A percentile compares a stretch with the other conserved stretches of the same genome.
phyloP scores from a whole-genome alignment of 2,888 invertebrate genomes.

The Heliconius sara region DNA sequence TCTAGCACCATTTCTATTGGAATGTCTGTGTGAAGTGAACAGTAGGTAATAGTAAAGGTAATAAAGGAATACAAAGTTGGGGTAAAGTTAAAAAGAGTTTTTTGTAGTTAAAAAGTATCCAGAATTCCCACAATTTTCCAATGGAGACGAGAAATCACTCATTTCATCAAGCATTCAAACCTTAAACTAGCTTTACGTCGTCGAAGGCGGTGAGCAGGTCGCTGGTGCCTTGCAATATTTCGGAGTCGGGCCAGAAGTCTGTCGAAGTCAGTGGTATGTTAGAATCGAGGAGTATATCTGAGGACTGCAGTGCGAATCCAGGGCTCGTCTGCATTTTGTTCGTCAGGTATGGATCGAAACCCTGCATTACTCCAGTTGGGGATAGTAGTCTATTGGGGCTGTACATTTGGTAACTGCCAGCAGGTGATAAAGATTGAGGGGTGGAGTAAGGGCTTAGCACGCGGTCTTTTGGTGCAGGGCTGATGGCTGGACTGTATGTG shows the following conservation, averaged over 20 bases:
- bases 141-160: slow-evolving; percentile 49
- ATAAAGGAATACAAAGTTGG: slow-evolving; percentile 38
- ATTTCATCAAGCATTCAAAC: slow-evolving; percentile 33
- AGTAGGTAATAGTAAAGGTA: slow-evolving; percentile 42
- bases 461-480: slow-evolving; percentile 69
- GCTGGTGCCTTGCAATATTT: slow-evolving; percentile 68
- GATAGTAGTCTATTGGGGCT: slow-evolving; percentile 67
- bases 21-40: slow-evolving; percentile 60
- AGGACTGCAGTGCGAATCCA: slow-evolving; percentile 59
- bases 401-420: slow-evolving; percentile 66
- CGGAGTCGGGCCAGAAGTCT: slow-evolving; percentile 73
- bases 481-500: slow-evolving; percentile 70
- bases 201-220: slow-evolving; percentile 74
- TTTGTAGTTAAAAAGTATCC: slow-evolving; percentile 31
- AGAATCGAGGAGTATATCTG: slow-evolving; percentile 66
- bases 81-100: neutral
- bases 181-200: slow-evolving; percentile 72
- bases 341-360: slow-evolving; percentile 72
- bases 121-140: slow-evolving; percentile 44
- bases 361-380: slow-evolving; percentile 64
- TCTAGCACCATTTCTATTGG: slow-evolving; percentile 53
- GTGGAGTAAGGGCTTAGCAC: slow-evolving; percentile 72
- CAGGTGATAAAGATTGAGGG: slow-evolving; percentile 72
- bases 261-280: slow-evolving; percentile 61
- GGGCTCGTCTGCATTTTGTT: slow-evolving; percentile 77